Percentiles rank a stretch among this genome's conserved stretches.
Conservation (phyloP, 2,113 vertebrate genomes). For the Cariama cristata region DNA sequence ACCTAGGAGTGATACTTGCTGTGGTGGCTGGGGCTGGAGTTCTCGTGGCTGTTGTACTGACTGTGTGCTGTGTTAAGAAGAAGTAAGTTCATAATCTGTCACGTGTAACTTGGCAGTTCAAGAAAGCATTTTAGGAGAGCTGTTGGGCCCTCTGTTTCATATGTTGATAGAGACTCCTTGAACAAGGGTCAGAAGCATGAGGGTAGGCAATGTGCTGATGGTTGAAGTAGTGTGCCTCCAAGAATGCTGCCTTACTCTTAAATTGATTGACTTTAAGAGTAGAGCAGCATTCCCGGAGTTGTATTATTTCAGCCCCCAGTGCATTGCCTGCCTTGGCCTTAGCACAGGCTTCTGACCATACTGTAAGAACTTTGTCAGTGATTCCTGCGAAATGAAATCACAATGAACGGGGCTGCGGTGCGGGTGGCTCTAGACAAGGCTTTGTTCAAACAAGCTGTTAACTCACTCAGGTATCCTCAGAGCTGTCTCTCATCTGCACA, state of each 20-base stretch:
- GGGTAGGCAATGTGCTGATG: neutral
- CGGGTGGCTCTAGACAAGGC: neutral
- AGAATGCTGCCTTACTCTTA: neutral
- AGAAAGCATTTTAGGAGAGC: neutral
- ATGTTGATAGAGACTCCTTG: neutral
- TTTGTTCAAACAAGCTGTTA: neutral
- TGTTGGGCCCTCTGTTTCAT: neutral
- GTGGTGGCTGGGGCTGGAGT: slow-evolving; percentile 72
- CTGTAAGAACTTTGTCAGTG: neutral
- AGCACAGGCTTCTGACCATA: neutral
- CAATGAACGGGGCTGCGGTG: neutral
- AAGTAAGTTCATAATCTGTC: slow-evolving; percentile 78
- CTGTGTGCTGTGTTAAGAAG: slow-evolving; percentile 75
- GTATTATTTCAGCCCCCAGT: neutral
- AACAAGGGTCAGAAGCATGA: neutral
- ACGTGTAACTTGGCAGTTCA: neutral
- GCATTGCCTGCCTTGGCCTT: neutral
- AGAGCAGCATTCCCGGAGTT: neutral
- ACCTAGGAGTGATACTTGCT: slow-evolving; percentile 66
- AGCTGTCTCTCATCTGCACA: neutral
- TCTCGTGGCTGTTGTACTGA: slow-evolving; percentile 71
- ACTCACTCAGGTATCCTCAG: neutral
- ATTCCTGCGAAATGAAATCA: neutral
- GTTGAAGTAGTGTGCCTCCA: neutral
- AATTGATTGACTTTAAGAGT: neutral